Conservation (phyloP, 2,113 vertebrate genomes). For the Pluvianellus socialis region DNA sequence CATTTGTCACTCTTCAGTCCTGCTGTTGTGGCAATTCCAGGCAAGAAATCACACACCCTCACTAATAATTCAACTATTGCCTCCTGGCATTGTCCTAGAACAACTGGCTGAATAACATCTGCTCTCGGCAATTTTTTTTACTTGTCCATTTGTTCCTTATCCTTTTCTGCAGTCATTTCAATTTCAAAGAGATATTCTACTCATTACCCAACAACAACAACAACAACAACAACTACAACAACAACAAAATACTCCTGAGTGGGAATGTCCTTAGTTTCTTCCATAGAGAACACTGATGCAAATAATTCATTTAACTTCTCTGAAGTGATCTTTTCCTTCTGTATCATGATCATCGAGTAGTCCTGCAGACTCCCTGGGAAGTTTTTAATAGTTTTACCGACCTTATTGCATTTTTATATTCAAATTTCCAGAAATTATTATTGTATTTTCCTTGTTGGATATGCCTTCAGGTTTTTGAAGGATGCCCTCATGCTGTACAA, state of each 20-base stretch:
- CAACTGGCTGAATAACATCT: not conserved
- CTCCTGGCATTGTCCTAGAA: not conserved
- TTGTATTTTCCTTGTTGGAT: not conserved
- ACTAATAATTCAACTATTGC: not conserved
- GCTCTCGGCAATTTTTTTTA: not conserved
- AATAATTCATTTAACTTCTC: not conserved
- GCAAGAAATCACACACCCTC: not conserved
- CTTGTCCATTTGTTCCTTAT: not conserved
- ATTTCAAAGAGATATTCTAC: not conserved
- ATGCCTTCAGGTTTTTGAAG: not conserved
- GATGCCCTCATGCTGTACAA: not conserved
- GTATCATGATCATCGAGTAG: not conserved
- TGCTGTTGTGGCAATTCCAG: not conserved
- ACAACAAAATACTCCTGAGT: not conserved
- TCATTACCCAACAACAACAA: not conserved
- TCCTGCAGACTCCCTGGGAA: not conserved
- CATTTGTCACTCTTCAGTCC: not conserved
- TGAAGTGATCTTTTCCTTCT: not conserved
- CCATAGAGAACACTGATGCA: not conserved
- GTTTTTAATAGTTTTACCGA: not conserved
- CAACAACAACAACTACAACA: not conserved
- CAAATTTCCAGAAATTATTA: not conserved
- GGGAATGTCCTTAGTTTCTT: not conserved
- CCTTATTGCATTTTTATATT: not conserved
- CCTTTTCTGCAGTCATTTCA: not conserved